Evolutionary conservation across 2,888 invertebrate species (phyloP).

Genomic region (Pyrrhia umbra): DNA sequence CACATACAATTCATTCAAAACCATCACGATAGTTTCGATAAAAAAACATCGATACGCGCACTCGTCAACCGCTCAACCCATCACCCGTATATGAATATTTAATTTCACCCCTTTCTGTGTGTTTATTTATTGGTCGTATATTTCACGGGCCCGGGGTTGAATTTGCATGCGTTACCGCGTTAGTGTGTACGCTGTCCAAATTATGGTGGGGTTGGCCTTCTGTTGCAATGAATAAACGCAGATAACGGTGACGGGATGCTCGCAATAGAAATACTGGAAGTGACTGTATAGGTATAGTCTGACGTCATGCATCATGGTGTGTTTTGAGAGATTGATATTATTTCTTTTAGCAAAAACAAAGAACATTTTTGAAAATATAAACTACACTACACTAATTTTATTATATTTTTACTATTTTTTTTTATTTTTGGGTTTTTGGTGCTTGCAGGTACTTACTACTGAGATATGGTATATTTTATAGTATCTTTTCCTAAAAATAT

Average conservation of each 20-base stretch:
- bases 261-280: conserved; percentile 35
- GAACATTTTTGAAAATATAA: too few relatives aligned
- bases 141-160: conserved; percentile 84
- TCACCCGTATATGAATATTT: conserved; percentile 86
- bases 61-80: conserved; percentile 58
- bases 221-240: conserved; percentile 69
- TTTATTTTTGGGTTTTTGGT: too few relatives aligned
- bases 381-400: too few relatives aligned
- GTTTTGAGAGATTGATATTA: neutral
- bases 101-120: conserved; percentile 88
- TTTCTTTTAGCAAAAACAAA: too few relatives aligned
- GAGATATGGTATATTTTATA: too few relatives aligned
- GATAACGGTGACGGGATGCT: conserved; percentile 58
- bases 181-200: conserved; percentile 76
- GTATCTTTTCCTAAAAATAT: too few relatives aligned
- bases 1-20: neutral
- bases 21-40: neutral
- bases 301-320: neutral
- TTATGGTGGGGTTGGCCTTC: conserved; percentile 76
- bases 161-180: conserved; percentile 81
- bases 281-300: conserved; percentile 25
- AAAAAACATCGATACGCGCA: conserved; percentile 50
- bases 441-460: too few relatives aligned
- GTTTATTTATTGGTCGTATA: conserved; percentile 90
- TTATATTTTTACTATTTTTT: too few relatives aligned